These are phyloP conservation scores for Aleadryas rufinucha DNA, from an alignment of 2,113 vertebrate genomes.

Conservation along the genomic window DNA sequence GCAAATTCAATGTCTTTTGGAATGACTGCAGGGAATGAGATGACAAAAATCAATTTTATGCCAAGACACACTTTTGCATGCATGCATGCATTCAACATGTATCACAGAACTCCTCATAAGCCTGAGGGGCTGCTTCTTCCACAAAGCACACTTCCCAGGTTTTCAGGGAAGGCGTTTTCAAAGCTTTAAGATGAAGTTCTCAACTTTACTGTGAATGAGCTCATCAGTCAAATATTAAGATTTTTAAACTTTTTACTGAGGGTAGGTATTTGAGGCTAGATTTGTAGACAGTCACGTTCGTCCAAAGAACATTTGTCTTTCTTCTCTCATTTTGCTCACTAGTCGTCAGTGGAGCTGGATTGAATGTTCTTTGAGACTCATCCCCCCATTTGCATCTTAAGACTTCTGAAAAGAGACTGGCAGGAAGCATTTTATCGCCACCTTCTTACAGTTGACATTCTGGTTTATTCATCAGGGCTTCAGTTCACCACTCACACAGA, in stretches of 20 bases:
- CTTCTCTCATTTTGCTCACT: background rate
- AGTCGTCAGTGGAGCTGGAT: background rate
- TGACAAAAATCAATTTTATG: background rate
- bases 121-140: background rate
- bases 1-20: background rate
- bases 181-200: background rate
- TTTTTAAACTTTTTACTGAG: background rate
- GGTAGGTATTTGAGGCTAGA: background rate
- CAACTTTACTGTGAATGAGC: background rate
- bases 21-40: background rate
- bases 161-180: background rate
- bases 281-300: background rate
- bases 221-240: background rate
- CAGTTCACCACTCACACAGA: background rate
- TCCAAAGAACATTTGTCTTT: background rate
- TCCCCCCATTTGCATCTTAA: background rate
- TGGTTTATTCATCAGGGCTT: background rate
- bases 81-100: background rate
- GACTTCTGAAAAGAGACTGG: background rate
- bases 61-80: background rate
- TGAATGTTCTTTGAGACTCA: background rate
- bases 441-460: background rate
- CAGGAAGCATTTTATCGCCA: background rate
- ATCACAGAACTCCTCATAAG: fast-evolving
- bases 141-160: background rate